phyloP scores from a whole-genome alignment of 1,140 invertebrate genomes.

The Sycophila sp. region DNA sequence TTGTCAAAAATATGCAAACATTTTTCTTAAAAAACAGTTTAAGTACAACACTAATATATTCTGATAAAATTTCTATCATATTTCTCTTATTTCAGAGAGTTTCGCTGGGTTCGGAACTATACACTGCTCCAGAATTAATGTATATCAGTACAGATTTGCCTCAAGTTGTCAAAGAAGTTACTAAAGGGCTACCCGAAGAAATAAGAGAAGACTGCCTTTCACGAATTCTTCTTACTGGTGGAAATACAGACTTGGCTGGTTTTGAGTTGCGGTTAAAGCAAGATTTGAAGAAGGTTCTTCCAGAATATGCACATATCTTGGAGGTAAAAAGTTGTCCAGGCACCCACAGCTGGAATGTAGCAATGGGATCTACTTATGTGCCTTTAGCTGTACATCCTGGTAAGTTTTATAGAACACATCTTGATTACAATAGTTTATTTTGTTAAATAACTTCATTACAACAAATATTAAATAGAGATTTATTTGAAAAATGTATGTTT shows the following conservation, averaged over 20 bases:
- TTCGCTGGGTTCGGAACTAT: slow-evolving; percentile 64
- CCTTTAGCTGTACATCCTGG: slow-evolving; percentile 64
- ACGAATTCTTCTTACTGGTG: slow-evolving; percentile 66
- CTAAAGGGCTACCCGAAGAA: slow-evolving; percentile 59
- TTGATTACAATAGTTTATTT: slow-evolving; percentile 14
- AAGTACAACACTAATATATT: too few relatives aligned
- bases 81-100: slow-evolving; percentile 54
- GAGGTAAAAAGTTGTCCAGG: slow-evolving; percentile 63
- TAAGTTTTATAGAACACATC: slow-evolving; percentile 45
- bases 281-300: slow-evolving; percentile 63
- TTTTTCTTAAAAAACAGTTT: background rate
- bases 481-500: background rate
- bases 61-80: background rate
- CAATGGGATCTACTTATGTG: slow-evolving; percentile 66
- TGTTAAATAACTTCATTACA: too few relatives aligned
- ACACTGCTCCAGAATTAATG: slow-evolving; percentile 67
- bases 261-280: slow-evolving; percentile 62
- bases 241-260: slow-evolving; percentile 66
- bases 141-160: slow-evolving; percentile 63
- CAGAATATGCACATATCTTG: slow-evolving; percentile 61
- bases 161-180: slow-evolving; percentile 63
- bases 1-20: background rate
- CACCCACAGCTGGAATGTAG: slow-evolving; percentile 65
- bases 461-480: background rate
- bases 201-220: slow-evolving; percentile 63